phyloP scores from a whole-genome alignment of 2,888 invertebrate genomes.

The Limnephilus lunatus region DNA sequence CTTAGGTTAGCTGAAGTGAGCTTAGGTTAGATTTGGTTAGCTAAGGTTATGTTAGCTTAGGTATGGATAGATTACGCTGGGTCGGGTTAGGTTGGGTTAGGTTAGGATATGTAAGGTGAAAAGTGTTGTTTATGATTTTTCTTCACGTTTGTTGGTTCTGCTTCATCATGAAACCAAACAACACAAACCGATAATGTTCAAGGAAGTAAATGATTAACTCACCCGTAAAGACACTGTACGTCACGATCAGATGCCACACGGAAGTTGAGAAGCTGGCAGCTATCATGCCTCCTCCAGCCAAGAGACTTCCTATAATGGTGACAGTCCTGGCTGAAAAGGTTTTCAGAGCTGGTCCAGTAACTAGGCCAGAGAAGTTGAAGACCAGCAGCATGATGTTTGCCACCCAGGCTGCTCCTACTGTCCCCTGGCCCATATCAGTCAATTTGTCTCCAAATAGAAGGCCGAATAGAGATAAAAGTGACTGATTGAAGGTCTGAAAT shows the following conservation, averaged over 20 bases:
- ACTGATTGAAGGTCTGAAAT: slow-evolving; percentile 82
- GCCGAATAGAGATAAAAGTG: slow-evolving; percentile 84
- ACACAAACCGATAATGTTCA: not conserved
- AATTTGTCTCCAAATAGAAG: slow-evolving; percentile 83
- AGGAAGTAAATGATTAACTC: slow-evolving; percentile 60
- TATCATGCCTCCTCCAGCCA: slow-evolving; percentile 74
- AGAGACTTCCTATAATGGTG: slow-evolving; percentile 72
- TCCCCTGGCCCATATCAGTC: slow-evolving; percentile 80
- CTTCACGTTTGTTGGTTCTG: too few species aligned
- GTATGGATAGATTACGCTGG: too few species aligned
- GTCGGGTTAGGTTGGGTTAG: too few species aligned
- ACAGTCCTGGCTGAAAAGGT: slow-evolving; percentile 74
- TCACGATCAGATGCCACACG: slow-evolving; percentile 73
- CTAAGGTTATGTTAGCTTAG: too few species aligned
- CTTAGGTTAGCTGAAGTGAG: too few species aligned
- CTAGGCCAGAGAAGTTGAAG: slow-evolving; percentile 82
- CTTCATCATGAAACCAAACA: not conserved
- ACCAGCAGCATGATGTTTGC: slow-evolving; percentile 82
- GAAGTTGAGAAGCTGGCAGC: slow-evolving; percentile 74
- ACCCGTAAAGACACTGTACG: slow-evolving; percentile 76
- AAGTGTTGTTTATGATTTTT: too few species aligned
- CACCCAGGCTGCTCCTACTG: slow-evolving; percentile 82
- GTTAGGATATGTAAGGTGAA: too few species aligned
- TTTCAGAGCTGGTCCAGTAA: slow-evolving; percentile 83
- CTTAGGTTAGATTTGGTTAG: too few species aligned